phyloP scores from a whole-genome alignment of 1,140 invertebrate species.

The Eubasilissa regina region DNA sequence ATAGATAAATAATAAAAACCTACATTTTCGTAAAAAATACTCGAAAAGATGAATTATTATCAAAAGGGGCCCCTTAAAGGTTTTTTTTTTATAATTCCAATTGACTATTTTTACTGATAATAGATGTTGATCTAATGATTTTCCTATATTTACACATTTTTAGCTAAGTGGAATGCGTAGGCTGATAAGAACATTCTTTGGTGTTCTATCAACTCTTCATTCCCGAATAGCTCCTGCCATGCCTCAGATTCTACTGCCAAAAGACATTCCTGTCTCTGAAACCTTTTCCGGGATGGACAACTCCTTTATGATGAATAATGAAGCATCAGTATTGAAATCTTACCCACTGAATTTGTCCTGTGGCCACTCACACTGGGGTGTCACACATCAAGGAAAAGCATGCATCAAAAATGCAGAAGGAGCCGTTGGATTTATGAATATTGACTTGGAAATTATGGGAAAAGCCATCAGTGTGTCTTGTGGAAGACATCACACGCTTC shows the following conservation, averaged over 20 bases:
- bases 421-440: constrained; percentile 38
- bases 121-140: no score
- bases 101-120: no score
- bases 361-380: constrained; percentile 53
- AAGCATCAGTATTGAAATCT: background rate
- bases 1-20: no score
- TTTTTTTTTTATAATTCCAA: no score
- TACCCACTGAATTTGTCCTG: constrained; percentile 38
- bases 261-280: background rate
- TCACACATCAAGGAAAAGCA: constrained; percentile 44
- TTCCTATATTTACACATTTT: constrained; percentile 14
- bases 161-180: constrained; percentile 56
- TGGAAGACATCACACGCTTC: constrained; percentile 53
- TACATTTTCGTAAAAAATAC: no score
- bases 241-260: constrained; percentile 13
- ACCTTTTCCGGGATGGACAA: background rate
- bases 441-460: constrained; percentile 53
- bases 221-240: constrained; percentile 41
- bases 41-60: no score
- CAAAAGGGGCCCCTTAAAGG: no score
- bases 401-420: constrained; percentile 42
- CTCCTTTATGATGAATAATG: background rate
- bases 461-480: constrained; percentile 52
- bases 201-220: constrained; percentile 53
- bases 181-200: constrained; percentile 56